These are phyloP conservation scores for Drosophila prolongata DNA, from an alignment of 2,888 invertebrate genomes.

Conservation along the genomic window DNA sequence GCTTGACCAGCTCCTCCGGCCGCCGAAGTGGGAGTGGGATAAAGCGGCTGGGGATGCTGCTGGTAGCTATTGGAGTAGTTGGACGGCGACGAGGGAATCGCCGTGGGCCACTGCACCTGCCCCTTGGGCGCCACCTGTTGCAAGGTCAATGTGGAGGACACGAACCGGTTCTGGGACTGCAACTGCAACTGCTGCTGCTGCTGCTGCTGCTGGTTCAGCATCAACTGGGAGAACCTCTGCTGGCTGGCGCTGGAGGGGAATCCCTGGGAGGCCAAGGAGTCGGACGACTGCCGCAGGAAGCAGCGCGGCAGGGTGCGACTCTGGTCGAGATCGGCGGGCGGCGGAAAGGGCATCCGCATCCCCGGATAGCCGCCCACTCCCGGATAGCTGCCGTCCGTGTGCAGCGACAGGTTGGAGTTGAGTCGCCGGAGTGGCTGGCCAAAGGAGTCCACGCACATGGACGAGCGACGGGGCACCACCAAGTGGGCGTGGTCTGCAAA, in stretches of 20 bases:
- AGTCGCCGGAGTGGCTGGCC: conserved; percentile 63
- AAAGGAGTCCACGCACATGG: conserved; percentile 77
- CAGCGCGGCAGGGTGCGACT: conserved; percentile 83
- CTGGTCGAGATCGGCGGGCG: conserved; percentile 53
- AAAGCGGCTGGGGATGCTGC: conserved; percentile 56
- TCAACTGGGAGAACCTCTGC: conserved; percentile 62
- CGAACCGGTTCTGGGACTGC: conserved; percentile 57
- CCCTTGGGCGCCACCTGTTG: conserved; percentile 39
- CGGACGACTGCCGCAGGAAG: conserved; percentile 77
- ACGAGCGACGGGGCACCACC: conserved; percentile 71
- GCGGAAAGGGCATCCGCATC: conserved; percentile 33
- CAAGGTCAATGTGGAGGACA: conserved; percentile 74
- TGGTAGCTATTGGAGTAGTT: conserved; percentile 75
- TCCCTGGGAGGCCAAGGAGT: conserved; percentile 55
- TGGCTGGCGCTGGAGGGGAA: conserved; percentile 51
- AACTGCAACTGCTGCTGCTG: conserved; percentile 30
- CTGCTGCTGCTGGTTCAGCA: conserved; percentile 41
- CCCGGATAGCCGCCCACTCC: conserved; percentile 69
- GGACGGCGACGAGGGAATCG: conserved; percentile 83
- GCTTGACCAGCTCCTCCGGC: conserved; percentile 1
- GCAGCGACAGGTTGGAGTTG: conserved; percentile 82
- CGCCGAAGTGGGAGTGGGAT: conserved; percentile 50
- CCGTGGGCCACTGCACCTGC: conserved; percentile 82
- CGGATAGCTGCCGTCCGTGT: conserved; percentile 63
- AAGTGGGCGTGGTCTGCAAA: conserved; percentile 56